phyloP scores from a whole-genome alignment of 1,140 invertebrate species.

The Sitophilus oryzae region DNA sequence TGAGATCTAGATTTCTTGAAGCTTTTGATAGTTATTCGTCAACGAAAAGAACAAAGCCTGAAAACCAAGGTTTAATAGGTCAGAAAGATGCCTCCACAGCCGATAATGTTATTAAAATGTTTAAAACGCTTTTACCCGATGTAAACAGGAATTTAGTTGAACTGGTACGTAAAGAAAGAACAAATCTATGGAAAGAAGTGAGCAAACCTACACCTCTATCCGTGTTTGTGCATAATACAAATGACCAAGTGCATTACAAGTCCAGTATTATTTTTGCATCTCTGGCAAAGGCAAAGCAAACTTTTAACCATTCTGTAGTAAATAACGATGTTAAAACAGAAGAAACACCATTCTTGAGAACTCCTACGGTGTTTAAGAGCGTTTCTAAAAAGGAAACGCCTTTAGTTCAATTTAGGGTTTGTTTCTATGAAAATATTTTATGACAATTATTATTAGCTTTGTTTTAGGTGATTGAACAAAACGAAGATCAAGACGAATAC shows the following conservation, averaged over 20 bases:
- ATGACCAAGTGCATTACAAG: constrained; percentile 36
- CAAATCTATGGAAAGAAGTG: constrained; percentile 29
- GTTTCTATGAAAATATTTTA: neutral
- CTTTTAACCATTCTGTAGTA: constrained; percentile 19
- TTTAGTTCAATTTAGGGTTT: constrained; percentile 1
- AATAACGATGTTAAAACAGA: constrained; percentile 26
- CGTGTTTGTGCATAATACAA: constrained; percentile 36
- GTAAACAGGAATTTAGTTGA: constrained; percentile 32
- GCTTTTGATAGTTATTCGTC: constrained; percentile 31
- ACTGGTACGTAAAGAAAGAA: constrained; percentile 30
- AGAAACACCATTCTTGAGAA: constrained; percentile 39
- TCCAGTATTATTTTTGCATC: constrained; percentile 36
- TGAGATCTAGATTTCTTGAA: constrained; percentile 36
- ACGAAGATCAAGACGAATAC: constrained; percentile 10
- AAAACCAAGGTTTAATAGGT: constrained; percentile 29
- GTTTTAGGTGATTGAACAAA: constrained; percentile 15
- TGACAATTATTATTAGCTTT: neutral
- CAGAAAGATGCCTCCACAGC: constrained; percentile 23
- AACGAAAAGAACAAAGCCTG: constrained; percentile 7
- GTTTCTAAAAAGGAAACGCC: neutral
- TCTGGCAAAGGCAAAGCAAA: constrained; percentile 36
- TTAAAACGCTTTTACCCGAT: constrained; percentile 30
- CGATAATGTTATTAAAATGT: constrained; percentile 30
- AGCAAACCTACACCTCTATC: constrained; percentile 34
- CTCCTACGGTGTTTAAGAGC: constrained; percentile 17